Conservation (phyloP, 2,888 invertebrate species). For the Chymomyza fuscimana region DNA sequence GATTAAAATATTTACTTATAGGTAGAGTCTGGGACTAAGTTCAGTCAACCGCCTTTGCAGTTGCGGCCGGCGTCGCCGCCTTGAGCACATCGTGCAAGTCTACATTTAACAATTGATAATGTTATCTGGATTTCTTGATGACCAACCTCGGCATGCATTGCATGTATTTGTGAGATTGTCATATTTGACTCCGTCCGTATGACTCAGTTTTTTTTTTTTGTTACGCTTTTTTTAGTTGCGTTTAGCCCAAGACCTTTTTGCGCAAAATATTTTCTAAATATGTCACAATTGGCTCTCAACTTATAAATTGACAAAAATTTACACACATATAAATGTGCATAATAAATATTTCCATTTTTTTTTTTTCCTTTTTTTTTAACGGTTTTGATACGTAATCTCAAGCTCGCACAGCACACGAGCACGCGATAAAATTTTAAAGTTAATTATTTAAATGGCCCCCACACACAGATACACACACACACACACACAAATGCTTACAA, state of each 20-base stretch:
- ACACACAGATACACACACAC: slow-evolving; percentile 24
- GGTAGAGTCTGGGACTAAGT: too few species aligned
- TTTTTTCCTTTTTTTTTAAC: neutral
- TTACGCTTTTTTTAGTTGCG: too few species aligned
- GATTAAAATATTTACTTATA: neutral
- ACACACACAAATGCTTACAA: slow-evolving; percentile 9
- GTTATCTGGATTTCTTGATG: slow-evolving; percentile 6
- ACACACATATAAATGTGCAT: neutral
- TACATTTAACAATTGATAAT: neutral
- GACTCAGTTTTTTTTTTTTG: neutral
- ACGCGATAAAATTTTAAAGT: slow-evolving; percentile 53
- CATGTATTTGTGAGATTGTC: neutral
- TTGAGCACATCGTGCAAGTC: neutral
- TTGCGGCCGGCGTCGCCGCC: neutral
- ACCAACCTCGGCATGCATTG: neutral
- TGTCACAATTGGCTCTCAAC: slow-evolving; percentile 1
- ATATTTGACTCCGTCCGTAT: neutral
- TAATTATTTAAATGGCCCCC: slow-evolving; percentile 55
- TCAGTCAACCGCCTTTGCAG: too few species aligned
- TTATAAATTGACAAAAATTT: neutral
- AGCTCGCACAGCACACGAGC: slow-evolving; percentile 9
- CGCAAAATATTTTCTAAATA: neutral
- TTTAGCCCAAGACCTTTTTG: neutral
- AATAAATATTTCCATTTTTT: neutral
- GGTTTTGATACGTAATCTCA: slow-evolving; percentile 4